These are phyloP conservation scores for Nestor notabilis DNA, from an alignment of 2,113 vertebrate genomes.

Conservation along the genomic window DNA sequence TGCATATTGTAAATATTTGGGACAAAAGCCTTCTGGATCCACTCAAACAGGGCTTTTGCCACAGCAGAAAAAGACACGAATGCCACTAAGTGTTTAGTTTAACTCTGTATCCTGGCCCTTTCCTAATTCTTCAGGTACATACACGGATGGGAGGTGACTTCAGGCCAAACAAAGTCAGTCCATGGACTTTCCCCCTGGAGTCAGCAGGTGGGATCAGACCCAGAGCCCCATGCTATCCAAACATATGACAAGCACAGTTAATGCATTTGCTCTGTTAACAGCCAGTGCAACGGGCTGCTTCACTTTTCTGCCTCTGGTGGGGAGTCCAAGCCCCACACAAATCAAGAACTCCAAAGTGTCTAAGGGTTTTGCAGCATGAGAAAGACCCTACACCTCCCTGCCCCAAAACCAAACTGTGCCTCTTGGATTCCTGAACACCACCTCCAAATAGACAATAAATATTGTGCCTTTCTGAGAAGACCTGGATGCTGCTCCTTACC, in stretches of 20 bases:
- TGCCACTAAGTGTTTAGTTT: neutral
- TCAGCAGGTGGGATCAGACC: neutral
- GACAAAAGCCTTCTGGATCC: constrained; percentile 41
- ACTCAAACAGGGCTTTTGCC: neutral
- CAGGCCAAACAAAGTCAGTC: neutral
- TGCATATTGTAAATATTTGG: constrained; percentile 1
- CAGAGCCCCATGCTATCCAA: neutral
- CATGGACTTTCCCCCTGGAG: neutral
- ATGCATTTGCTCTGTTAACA: neutral
- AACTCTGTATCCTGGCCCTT: neutral
- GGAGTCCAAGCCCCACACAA: neutral
- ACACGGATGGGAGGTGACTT: neutral
- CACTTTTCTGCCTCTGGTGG: neutral
- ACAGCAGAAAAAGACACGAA: neutral
- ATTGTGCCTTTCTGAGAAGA: neutral
- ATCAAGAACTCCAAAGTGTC: neutral
- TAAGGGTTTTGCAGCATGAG: neutral
- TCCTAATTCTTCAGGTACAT: neutral
- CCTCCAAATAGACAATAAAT: neutral
- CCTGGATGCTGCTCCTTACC: neutral
- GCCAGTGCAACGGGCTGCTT: neutral
- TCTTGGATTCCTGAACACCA: neutral
- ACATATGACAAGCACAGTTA: neutral
- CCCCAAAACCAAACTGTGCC: neutral
- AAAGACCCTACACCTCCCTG: neutral